Base-by-base conservation (phyloP, 2,797 vertebrate species). In the Spinus pinus region DNA sequence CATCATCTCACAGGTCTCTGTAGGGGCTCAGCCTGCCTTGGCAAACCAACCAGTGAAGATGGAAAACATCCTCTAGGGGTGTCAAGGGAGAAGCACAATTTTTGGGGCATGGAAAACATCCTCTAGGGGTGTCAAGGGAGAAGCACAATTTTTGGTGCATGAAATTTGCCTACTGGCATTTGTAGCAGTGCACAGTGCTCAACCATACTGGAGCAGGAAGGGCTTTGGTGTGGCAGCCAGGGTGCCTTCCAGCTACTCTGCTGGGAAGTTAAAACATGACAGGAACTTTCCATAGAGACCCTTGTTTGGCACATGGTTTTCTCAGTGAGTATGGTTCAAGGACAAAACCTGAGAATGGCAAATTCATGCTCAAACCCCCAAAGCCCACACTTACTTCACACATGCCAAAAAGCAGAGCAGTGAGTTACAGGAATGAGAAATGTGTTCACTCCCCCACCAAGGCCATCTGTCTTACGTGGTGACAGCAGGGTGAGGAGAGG, bases 401-500 rank as follows among this genome's bases (percentile, higher is more conserved):
- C 61, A 37, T 42, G 44, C 51, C 41, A 62, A 58, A 84, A 80
- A 60, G 9, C 1, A 15, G 46, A 72, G 42, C 49, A 42, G 10
- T 17, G 49, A 53, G 30, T 53, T 39, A 28, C 12, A 67, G 54
- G 64, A 71, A 50, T 1, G 0, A 64, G 47, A 53, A 67, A 50
- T 0, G 0, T 28, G 66, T 50, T 44, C 30, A 65, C 20, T 56
- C 24, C 24, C 37, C 8, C 41, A 33, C 27, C 37, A 78, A 16
- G 18, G 28, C 57, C n/a, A 86, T 46, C 28, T 11, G 1, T 39
- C 37, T 12, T 15, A 21, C 0, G 0, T 54, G 42, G 64, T 35
- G 79, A 61, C 49, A 87, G 56, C 46, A 18, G 6, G 30, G n/a
- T 1, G 4, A 80, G 54, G 42, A 85, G 46, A 39, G 25, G 10